Percentiles rank a stretch among this genome's conserved stretches.
Conservation (phyloP, 2,888 invertebrate genomes). For the Himalopsyche kuldschensis region DNA sequence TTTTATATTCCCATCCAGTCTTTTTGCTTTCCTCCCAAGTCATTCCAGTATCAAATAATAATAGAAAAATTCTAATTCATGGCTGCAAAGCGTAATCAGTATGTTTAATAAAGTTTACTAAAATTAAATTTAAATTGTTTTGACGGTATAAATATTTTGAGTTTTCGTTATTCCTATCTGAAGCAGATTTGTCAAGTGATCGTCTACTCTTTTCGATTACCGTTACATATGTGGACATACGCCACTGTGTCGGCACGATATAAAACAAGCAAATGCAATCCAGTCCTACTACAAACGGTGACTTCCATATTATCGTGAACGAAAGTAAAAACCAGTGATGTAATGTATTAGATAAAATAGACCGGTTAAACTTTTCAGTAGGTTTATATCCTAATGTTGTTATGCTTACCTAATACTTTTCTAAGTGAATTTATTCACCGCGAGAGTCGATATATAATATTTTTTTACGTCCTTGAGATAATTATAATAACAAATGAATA, state of each 20-base stretch:
- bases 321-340: slow-evolving; percentile 38
- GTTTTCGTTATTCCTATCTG: no score
- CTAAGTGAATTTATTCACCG: not conserved
- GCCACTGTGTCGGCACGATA: not conserved
- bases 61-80: no score
- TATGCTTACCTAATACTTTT: not conserved
- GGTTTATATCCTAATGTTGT: not conserved
- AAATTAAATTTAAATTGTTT: no score
- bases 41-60: no score
- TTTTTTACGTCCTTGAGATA: not conserved
- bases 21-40: no score
- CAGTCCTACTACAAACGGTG: not conserved
- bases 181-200: no score
- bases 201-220: no score
- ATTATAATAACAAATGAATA: no score
- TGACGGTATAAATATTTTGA: no score
- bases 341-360: slow-evolving; percentile 15
- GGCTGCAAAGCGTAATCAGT: no score
- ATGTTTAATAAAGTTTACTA: no score
- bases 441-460: not conserved
- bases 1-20: no score
- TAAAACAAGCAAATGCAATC: not conserved
- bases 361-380: not conserved
- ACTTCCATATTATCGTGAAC: slow-evolving; percentile 10
- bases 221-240: not conserved